A percentile compares a stretch with the other conserved stretches of the same genome.
Evolutionary conservation across 2,888 invertebrate genomes (phyloP).

Genomic region (Urechis unicinctus): DNA sequence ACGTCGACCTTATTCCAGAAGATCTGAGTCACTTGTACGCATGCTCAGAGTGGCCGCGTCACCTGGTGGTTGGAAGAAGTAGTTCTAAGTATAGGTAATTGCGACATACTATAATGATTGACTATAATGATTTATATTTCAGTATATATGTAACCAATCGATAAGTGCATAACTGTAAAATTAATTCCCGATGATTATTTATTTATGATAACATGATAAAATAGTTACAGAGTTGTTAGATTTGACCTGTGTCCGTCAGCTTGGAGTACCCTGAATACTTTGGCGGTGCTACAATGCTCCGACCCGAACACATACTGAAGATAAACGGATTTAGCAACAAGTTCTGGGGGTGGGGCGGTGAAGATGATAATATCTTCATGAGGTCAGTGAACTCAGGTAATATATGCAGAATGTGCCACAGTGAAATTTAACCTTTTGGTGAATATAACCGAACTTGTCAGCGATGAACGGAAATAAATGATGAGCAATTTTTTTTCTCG

Average conservation of each 20-base stretch:
- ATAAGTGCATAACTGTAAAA: neutral
- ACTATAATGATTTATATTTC: neutral
- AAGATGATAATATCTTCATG: conserved; percentile 6
- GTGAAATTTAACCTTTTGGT: too few relatives aligned
- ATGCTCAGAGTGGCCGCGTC: neutral
- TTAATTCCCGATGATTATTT: too few relatives aligned
- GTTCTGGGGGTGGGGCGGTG: conserved; percentile 4
- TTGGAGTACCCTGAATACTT: neutral
- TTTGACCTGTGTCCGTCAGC: neutral
- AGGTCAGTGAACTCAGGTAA: conserved; percentile 3
- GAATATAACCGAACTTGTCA: too few relatives aligned
- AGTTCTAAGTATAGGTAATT: neutral
- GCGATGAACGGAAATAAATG: too few relatives aligned
- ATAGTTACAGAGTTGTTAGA: too few relatives aligned
- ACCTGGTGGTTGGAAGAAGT: neutral
- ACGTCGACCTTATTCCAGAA: conserved; percentile 4
- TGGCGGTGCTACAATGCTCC: conserved; percentile 2
- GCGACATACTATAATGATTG: neutral
- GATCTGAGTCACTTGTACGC: neutral
- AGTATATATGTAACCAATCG: neutral
- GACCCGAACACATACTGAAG: neutral
- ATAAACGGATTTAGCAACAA: conserved; percentile 6
- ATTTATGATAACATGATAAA: too few relatives aligned
- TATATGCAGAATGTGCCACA: neutral
- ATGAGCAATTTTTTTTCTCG: too few relatives aligned